A percentile compares a stretch with the other conserved stretches of the same genome.
These are phyloP conservation scores for Saturnia pavonia DNA, from an alignment of 2,888 invertebrate genomes.

Conservation along the genomic window DNA sequence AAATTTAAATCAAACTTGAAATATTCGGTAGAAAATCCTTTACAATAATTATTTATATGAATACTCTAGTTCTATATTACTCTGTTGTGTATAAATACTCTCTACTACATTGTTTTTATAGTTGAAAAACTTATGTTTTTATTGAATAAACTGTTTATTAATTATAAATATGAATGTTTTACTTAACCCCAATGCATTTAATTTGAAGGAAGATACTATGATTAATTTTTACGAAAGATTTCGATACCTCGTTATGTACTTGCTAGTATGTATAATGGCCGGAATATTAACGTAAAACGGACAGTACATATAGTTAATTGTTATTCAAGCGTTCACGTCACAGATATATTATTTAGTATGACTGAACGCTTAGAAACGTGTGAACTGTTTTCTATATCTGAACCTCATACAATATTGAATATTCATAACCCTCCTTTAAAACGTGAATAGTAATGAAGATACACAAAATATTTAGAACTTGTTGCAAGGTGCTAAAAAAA, in stretches of 20 bases:
- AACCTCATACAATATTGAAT: not conserved
- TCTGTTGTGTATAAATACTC: not conserved
- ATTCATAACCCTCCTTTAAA: slow-evolving; percentile 4
- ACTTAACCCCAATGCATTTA: not conserved
- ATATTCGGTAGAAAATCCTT: not conserved
- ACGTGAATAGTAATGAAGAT: not conserved
- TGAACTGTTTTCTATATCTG: not conserved
- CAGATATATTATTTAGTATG: slow-evolving; percentile 1
- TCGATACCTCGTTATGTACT: not conserved
- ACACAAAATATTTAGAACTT: not conserved
- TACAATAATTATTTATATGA: not conserved
- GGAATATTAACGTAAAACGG: slow-evolving; percentile 4
- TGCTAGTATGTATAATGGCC: not conserved
- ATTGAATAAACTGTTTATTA: slow-evolving; percentile 4
- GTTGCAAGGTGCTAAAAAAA: not conserved
- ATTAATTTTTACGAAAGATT: not conserved
- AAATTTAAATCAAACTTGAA: not conserved
- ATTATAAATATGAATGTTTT: slow-evolving; percentile 2
- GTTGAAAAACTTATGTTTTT: not conserved
- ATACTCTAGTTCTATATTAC: not conserved
- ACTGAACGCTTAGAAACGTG: not conserved
- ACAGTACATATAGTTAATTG: not conserved
- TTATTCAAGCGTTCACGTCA: not conserved
- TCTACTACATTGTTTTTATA: not conserved
- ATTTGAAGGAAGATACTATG: not conserved